Conservation (phyloP, 92 coral and sea anemone genomes). For the Ricordea florida region DNA sequence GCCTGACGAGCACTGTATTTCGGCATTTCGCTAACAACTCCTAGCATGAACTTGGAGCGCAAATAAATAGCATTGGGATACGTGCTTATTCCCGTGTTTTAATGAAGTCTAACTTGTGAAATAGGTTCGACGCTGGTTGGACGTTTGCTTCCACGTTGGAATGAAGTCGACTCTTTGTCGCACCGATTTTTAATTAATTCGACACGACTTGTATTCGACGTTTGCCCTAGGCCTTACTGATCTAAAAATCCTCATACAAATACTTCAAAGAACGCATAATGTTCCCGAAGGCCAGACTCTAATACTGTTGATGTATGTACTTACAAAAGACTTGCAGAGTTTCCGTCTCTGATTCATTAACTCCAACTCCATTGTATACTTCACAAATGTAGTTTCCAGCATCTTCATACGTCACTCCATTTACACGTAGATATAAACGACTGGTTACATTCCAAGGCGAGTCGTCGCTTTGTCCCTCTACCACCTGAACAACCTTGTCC, state of each 20-base stretch:
- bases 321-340: conserved; percentile 30
- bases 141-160: too few relatives aligned
- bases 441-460: conserved; percentile 17
- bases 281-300: neutral
- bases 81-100: too few relatives aligned
- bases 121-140: too few relatives aligned
- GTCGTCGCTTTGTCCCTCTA: neutral
- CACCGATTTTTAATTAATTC: too few relatives aligned
- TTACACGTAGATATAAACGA: conserved; percentile 6
- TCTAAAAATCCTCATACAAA: neutral
- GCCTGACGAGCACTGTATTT: too few relatives aligned
- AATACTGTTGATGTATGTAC: neutral
- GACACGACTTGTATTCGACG: too few relatives aligned
- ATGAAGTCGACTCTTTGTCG: too few relatives aligned
- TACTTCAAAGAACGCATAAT: neutral
- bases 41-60: too few relatives aligned
- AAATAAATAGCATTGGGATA: too few relatives aligned
- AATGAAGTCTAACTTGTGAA: too few relatives aligned
- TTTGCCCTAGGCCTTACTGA: too few relatives aligned
- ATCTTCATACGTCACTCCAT: conserved; percentile 17
- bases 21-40: too few relatives aligned
- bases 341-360: neutral
- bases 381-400: conserved; percentile 41
- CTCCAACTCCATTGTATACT: conserved; percentile 25
- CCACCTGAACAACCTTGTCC: neutral